phyloP scores from a whole-genome alignment of 2,113 vertebrate species.

The Lepisosteus osseus region DNA sequence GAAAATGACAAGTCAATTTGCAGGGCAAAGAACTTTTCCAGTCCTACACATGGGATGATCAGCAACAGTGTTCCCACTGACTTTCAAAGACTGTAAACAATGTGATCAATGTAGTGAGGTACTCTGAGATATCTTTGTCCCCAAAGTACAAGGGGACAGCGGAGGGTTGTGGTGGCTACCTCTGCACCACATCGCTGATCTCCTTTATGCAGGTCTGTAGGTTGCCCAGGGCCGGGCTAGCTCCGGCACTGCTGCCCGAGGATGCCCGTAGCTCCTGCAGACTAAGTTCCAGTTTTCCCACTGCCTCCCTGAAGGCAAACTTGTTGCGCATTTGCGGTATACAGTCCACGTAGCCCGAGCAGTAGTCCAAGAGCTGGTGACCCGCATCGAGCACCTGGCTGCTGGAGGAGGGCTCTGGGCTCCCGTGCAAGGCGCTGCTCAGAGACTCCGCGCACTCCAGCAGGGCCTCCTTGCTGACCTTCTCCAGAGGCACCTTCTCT shows the following conservation, averaged over 20 bases:
- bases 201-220: constrained; percentile 94
- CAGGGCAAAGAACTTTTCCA: too few species aligned
- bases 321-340: constrained; percentile 97
- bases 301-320: constrained; percentile 94
- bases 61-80: too few species aligned
- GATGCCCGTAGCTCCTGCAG: constrained; percentile 95
- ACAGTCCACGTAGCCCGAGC: constrained; percentile 97
- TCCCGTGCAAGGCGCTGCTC: constrained; percentile 73
- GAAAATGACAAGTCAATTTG: too few species aligned
- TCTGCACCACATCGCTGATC: constrained; percentile 96
- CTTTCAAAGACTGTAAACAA: background rate
- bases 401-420: constrained; percentile 78
- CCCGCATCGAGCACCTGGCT: constrained; percentile 93
- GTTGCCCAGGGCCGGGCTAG: constrained; percentile 88
- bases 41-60: too few species aligned
- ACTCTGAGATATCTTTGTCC: constrained; percentile 73
- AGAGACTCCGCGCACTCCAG: constrained; percentile 87
- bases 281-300: constrained; percentile 93
- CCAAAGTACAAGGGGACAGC: constrained; percentile 60
- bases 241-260: constrained; percentile 71
- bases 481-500: constrained; percentile 81
- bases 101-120: constrained; percentile 61
- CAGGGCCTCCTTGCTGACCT: constrained; percentile 87
- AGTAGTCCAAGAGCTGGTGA: constrained; percentile 93
- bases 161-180: constrained; percentile 80